Evolutionary conservation across 2,888 invertebrate species (phyloP).

Genomic region (Sphaeridia pumilis): DNA sequence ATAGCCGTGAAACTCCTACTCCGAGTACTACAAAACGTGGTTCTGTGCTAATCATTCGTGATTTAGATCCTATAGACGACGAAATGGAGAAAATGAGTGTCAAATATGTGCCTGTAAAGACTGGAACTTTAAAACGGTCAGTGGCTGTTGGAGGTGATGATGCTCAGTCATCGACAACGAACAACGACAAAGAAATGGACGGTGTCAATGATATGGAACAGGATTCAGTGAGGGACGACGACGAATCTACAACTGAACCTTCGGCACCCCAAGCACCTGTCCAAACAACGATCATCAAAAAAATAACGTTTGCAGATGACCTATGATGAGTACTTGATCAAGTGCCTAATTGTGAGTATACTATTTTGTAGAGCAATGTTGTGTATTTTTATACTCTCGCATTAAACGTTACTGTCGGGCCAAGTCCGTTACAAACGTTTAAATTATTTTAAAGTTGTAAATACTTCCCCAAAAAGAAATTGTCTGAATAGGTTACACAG

Average conservation of each 20-base stretch:
- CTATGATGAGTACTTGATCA: slow-evolving; percentile 10
- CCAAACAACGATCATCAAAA: slow-evolving; percentile 9
- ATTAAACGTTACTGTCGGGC: no score
- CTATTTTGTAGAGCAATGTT: no score
- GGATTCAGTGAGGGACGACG: no score
- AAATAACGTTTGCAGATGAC: slow-evolving; percentile 25
- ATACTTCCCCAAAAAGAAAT: no score
- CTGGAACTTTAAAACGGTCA: slow-evolving; percentile 31
- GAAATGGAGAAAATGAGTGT: slow-evolving; percentile 22
- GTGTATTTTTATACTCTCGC: no score
- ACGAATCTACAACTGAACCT: no score
- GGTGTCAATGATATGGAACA: no score
- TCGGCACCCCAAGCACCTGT: neutral
- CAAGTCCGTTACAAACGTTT: no score
- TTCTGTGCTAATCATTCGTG: slow-evolving; percentile 24
- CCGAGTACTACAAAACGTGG: slow-evolving; percentile 13
- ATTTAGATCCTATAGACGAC: slow-evolving; percentile 29
- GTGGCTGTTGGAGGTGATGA: slow-evolving; percentile 32
- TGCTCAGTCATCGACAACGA: no score
- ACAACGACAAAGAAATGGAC: slow-evolving; percentile 9
- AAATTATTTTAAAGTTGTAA: no score
- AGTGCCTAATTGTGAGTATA: neutral
- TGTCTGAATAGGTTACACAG: no score
- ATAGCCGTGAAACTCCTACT: slow-evolving; percentile 6
- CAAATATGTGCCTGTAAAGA: slow-evolving; percentile 28